Base-by-base conservation (phyloP, 1,140 invertebrate species). In the Hycleus phaleratus region DNA sequence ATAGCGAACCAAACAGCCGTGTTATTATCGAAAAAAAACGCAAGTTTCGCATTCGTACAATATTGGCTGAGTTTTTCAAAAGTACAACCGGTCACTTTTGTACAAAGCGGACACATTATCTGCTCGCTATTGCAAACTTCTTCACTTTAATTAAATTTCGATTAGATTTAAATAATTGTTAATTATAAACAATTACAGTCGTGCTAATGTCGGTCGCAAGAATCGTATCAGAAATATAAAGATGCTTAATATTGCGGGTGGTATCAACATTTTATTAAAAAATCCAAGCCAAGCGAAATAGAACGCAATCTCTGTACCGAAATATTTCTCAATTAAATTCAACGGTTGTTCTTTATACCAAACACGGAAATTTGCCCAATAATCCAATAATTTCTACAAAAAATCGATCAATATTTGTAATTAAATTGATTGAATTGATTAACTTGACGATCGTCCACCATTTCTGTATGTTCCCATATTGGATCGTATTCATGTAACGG, bases 1-100 rank as follows among this genome's bases (percentile, higher is more conserved):
- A 92, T 83, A 26, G 95, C 88, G 75, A 97, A 98, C 66, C 90
- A 82, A 1, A 98, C 85, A 0, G 93, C 97, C 9, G 85, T 87
- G 8, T 85, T 81, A 77, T 98, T 98, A 69, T 98, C 95, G 71
- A 98, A 95, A 32, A 98, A 77, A 69, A 95, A 94, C 0, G 91
- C 91, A 8, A 93, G 75, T 65, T 82, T 79, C 10, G 91, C 83
- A 69, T 93, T 85, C 18, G 84, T 40, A 43, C 64, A 68, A 11
- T 46, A 58, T 40, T 56, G 47, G 4, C 47, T 59, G 4, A 67
- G 12, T 1, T 26, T 46, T 18, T 45, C 52, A 49, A 47, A 42
- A 10, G 49, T 50, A 47, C 65, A 68, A 24, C 26, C 7, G 6
- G 55, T n/a, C 10, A 24, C 38, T 32, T 38, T 56, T 5, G 49